A percentile compares a stretch with the other conserved stretches of the same genome.
Evolutionary conservation across 2,113 vertebrate genomes (phyloP).

Genomic region (Quiscalus mexicanus): DNA sequence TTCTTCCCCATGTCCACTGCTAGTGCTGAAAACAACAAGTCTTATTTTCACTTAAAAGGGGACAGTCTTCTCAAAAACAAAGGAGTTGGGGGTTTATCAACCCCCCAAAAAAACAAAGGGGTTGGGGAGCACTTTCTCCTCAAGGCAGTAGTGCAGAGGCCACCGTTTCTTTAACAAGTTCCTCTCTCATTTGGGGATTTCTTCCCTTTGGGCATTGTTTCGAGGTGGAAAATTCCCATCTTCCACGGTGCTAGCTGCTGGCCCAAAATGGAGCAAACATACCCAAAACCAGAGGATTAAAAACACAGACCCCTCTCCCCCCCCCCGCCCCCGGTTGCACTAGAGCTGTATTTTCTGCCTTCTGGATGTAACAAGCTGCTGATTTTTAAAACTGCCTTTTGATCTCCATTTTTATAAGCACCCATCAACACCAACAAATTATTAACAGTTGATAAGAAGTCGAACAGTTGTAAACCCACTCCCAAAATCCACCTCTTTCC

Average conservation of each 20-base stretch:
- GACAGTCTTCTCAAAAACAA: not conserved
- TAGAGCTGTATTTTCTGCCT: not conserved
- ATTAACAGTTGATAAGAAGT: not conserved
- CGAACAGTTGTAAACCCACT: rapidly evolving
- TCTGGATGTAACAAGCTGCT: not conserved
- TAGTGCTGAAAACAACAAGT: not conserved
- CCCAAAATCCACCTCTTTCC: not conserved
- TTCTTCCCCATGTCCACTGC: not conserved
- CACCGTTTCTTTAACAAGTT: not conserved
- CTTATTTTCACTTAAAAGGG: not conserved
- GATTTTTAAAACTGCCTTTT: not conserved
- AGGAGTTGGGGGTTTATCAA: not conserved
- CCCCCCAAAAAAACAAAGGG: not conserved
- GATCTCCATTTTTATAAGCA: not conserved
- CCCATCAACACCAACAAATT: no score
- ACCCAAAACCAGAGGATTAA: not conserved
- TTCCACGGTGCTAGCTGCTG: not conserved
- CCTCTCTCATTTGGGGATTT: not conserved
- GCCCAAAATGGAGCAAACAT: not conserved
- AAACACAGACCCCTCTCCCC: not conserved
- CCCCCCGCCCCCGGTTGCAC: rapidly evolving
- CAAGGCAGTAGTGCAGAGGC: not conserved
- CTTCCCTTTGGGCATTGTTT: not conserved
- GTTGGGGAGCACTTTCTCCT: not conserved
- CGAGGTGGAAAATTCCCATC: not conserved